phyloP scores from a whole-genome alignment of 2,888 invertebrate species.

The Galerucella nymphaeae region DNA sequence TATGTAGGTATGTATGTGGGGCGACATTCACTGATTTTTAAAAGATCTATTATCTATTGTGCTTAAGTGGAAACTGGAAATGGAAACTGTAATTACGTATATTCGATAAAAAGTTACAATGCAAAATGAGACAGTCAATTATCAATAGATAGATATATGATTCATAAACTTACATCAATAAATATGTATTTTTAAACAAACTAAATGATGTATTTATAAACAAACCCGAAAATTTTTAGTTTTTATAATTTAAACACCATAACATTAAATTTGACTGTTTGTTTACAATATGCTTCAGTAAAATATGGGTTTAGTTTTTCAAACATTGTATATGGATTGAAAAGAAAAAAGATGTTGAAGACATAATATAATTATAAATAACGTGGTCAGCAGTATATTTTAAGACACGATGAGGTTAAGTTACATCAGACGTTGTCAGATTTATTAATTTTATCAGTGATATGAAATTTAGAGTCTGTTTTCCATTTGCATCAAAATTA shows the following conservation, averaged over 20 bases:
- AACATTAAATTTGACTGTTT: not conserved
- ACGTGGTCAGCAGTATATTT: not conserved
- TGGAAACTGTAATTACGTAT: too few species aligned
- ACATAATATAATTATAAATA: slow-evolving; percentile 3
- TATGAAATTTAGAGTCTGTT: too few species aligned
- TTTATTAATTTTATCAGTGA: not conserved
- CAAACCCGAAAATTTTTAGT: not conserved
- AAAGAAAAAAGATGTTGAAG: slow-evolving; percentile 4
- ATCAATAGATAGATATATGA: not conserved
- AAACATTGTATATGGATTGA: not conserved
- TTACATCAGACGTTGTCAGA: not conserved
- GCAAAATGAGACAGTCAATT: too few species aligned
- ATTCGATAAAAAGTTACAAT: too few species aligned
- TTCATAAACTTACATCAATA: not conserved
- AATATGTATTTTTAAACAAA: not conserved
- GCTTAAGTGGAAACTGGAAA: too few species aligned
- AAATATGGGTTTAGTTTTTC: not conserved
- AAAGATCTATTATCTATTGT: too few species aligned
- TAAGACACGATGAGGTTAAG: not conserved
- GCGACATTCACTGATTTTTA: too few species aligned
- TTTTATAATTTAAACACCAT: slow-evolving; percentile 1
- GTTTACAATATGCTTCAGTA: not conserved
- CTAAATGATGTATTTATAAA: not conserved
- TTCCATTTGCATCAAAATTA: too few species aligned
- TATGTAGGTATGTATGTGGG: too few species aligned